Evolutionary conservation across 2,888 invertebrate genomes (phyloP).

Genomic region (Tortrix viridana): DNA sequence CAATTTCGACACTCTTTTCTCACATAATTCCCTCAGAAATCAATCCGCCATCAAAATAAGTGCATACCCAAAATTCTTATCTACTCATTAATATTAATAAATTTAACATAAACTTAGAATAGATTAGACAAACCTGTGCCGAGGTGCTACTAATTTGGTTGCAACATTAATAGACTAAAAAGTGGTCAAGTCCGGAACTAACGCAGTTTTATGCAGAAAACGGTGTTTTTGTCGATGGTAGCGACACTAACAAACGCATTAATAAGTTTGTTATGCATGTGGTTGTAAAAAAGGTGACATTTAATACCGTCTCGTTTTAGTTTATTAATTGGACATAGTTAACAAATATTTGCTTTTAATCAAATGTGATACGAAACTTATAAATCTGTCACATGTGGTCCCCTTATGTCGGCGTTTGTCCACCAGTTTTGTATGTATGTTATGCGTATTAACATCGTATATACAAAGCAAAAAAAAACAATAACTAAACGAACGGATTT

Average conservation of each 20-base stretch:
- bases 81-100: slow-evolving; percentile 38
- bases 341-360: slow-evolving; percentile 35
- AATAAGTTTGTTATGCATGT: slow-evolving; percentile 12
- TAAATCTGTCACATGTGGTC: neutral
- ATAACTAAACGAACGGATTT: too few species aligned
- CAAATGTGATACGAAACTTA: neutral
- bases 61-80: slow-evolving; percentile 38
- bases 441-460: too few species aligned
- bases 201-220: neutral
- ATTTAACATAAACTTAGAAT: slow-evolving; percentile 39
- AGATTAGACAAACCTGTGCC: slow-evolving; percentile 36
- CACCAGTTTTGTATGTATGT: too few species aligned
- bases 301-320: slow-evolving; percentile 24
- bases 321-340: slow-evolving; percentile 35
- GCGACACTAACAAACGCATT: neutral
- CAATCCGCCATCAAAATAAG: slow-evolving; percentile 36
- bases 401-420: too few species aligned
- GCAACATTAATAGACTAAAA: slow-evolving; percentile 5
- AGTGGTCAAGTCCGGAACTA: slow-evolving; percentile 3
- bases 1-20: slow-evolving; percentile 19
- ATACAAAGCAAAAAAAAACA: too few species aligned
- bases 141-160: slow-evolving; percentile 13
- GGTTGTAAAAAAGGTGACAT: slow-evolving; percentile 29
- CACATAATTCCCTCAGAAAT: slow-evolving; percentile 11
- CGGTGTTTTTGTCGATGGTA: neutral